phyloP scores from a whole-genome alignment of 2,113 vertebrate genomes.

The Albula glossodonta region DNA sequence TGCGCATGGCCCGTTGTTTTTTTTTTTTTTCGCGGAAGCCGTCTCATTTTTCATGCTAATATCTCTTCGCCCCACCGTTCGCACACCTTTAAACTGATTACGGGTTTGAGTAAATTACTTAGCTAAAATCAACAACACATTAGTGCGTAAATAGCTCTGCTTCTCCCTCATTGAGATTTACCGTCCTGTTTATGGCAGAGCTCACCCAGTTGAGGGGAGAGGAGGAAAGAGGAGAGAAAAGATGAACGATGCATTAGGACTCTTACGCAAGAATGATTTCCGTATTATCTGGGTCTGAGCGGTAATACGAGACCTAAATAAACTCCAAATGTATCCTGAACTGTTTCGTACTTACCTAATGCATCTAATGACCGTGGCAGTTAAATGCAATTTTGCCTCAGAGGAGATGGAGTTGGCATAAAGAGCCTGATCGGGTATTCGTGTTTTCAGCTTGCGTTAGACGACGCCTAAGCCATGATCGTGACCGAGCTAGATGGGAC shows the following conservation, averaged over 20 bases:
- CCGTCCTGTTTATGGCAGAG: conserved; percentile 3
- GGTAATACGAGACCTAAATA: neutral
- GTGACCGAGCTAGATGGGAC: neutral
- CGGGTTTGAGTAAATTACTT: neutral
- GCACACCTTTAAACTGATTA: neutral
- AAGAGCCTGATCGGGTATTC: neutral
- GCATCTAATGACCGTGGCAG: neutral
- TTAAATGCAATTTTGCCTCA: neutral
- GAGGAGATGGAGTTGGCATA: neutral
- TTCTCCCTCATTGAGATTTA: conserved; percentile 21
- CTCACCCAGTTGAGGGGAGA: neutral
- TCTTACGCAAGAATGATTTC: conserved; percentile 12
- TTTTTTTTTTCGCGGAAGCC: neutral
- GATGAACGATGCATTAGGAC: conserved; percentile 9
- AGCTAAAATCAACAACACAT: conserved; percentile 16
- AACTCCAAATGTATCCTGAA: neutral
- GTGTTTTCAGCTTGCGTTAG: neutral
- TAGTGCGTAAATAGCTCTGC: conserved; percentile 1
- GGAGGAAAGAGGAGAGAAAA: neutral
- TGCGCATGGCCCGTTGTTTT: neutral
- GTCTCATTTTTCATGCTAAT: neutral
- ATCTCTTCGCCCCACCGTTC: neutral
- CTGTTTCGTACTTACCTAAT: conserved; percentile 10
- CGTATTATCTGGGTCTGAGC: neutral
- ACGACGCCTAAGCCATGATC: neutral